Percentiles rank a stretch among this genome's conserved stretches.
phyloP scores from a whole-genome alignment of 2,113 vertebrate species.

The Lophotis ruficrista region DNA sequence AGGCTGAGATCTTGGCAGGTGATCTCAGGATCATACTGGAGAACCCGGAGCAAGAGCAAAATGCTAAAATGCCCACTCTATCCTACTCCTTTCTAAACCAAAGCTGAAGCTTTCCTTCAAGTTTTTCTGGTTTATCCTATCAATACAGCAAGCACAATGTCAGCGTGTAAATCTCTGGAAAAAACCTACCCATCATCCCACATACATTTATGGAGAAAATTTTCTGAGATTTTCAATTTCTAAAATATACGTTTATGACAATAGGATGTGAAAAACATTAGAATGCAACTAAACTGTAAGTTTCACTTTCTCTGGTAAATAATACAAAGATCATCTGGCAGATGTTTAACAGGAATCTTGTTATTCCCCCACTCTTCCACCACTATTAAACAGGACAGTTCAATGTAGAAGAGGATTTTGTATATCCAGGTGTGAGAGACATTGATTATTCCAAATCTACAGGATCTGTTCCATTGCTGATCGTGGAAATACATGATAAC shows the following conservation, averaged over 20 bases:
- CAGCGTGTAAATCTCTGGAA: not conserved
- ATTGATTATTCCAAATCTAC: not conserved
- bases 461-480: not conserved
- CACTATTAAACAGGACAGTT: not conserved
- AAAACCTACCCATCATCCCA: not conserved
- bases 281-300: not conserved
- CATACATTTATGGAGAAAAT: not conserved
- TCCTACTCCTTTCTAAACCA: not conserved
- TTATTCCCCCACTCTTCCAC: not conserved
- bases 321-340: not conserved
- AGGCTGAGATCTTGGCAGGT: slow-evolving; percentile 20
- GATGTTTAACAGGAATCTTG: not conserved
- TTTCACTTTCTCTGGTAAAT: not conserved
- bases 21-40: not conserved
- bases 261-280: not conserved
- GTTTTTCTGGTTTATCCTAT: not conserved
- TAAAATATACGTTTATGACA: not conserved
- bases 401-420: not conserved
- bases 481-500: not conserved
- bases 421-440: not conserved
- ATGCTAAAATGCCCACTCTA: not conserved
- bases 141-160: not conserved
- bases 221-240: not conserved
- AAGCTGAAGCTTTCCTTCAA: not conserved
- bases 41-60: not conserved